A percentile compares a stretch with the other conserved stretches of the same genome.
Conservation (phyloP, 2,797 vertebrate genomes). For the Lagodon rhomboides region DNA sequence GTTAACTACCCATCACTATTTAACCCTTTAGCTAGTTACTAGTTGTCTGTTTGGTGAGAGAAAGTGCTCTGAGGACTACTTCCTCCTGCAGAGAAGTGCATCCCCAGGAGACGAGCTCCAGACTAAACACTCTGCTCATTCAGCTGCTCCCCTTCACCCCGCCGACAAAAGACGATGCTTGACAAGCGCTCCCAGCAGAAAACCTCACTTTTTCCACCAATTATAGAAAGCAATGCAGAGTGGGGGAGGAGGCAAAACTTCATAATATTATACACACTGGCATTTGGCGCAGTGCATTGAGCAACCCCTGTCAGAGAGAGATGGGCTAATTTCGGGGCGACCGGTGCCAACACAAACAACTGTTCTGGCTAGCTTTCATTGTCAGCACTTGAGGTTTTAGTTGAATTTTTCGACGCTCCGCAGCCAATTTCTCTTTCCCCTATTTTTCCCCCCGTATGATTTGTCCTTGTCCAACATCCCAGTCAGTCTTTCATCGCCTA, state of each 20-base stretch:
- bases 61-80: constrained; percentile 85
- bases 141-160: constrained; percentile 89
- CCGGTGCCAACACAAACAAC: constrained; percentile 93
- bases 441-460: constrained; percentile 69
- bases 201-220: constrained; percentile 92
- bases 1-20: constrained; percentile 49
- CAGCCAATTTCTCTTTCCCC: constrained; percentile 82
- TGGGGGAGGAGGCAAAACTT: constrained; percentile 78
- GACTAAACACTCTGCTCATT: constrained; percentile 94
- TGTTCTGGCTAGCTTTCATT: constrained; percentile 88
- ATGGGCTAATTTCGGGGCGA: constrained; percentile 90
- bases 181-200: constrained; percentile 91
- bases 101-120: constrained; percentile 91
- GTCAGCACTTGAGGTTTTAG: constrained; percentile 89
- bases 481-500: constrained; percentile 82
- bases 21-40: constrained; percentile 54
- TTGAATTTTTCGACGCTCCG: constrained; percentile 74
- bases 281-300: constrained; percentile 82
- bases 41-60: constrained; percentile 38
- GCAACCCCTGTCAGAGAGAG: constrained; percentile 87
- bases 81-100: constrained; percentile 87
- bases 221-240: constrained; percentile 82
- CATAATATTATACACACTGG: constrained; percentile 88
- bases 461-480: constrained; percentile 80
- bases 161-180: constrained; percentile 92